phyloP scores from a whole-genome alignment of 2,888 invertebrate species.

The Antitype chi region DNA sequence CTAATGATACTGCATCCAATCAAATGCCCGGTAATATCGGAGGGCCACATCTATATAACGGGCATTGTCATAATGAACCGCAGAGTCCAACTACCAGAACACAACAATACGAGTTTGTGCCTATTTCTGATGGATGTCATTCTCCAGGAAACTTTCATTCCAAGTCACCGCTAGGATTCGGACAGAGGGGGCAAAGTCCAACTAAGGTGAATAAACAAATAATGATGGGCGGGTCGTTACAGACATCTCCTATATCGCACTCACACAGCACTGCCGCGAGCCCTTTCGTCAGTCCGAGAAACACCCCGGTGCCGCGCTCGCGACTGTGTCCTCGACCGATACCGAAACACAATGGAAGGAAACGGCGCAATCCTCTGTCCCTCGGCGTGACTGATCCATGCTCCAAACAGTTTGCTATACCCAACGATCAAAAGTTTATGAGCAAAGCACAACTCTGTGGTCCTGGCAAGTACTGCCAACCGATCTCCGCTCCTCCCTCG shows the following conservation, averaged over 20 bases:
- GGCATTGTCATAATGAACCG: conserved; percentile 89
- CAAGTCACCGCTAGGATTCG: conserved; percentile 85
- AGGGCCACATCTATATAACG: conserved; percentile 80
- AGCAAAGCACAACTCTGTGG: conserved; percentile 77
- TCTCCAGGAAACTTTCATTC: conserved; percentile 90
- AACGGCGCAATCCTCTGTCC: conserved; percentile 81
- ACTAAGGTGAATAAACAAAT: conserved; percentile 80
- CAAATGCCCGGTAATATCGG: conserved; percentile 72
- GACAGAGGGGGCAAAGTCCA: conserved; percentile 83
- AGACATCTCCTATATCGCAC: conserved; percentile 89
- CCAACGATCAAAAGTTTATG: conserved; percentile 86
- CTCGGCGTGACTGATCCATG: conserved; percentile 79
- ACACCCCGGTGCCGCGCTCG: conserved; percentile 93
- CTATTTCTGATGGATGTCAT: conserved; percentile 95
- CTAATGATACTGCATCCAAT: conserved; percentile 71
- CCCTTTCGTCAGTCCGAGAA: conserved; percentile 95
- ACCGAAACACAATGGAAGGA: conserved; percentile 84
- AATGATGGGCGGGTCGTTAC: conserved; percentile 84
- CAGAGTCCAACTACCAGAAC: conserved; percentile 94
- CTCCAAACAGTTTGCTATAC: conserved; percentile 85
- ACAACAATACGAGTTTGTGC: conserved; percentile 96
- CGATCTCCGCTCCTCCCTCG: conserved; percentile 93
- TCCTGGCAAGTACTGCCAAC: conserved; percentile 85
- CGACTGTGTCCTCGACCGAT: conserved; percentile 90
- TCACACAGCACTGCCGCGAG: conserved; percentile 93